These are phyloP conservation scores for Coleophora flavipennella DNA, from an alignment of 2,888 invertebrate species.

Conservation along the genomic window DNA sequence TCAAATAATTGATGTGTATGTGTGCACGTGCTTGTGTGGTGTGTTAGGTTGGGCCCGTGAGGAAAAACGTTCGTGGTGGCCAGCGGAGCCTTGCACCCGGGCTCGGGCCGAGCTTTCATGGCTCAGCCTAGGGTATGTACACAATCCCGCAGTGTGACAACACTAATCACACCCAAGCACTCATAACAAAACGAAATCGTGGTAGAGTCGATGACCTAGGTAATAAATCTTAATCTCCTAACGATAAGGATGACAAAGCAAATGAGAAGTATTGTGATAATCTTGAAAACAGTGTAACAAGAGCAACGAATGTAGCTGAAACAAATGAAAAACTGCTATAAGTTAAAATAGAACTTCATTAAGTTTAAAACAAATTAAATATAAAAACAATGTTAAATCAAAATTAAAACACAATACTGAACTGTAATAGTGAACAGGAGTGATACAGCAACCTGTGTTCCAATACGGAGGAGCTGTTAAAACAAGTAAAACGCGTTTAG, in stretches of 20 bases:
- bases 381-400: slow-evolving; percentile 25
- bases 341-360: too few species aligned
- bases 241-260: slow-evolving; percentile 26
- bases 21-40: slow-evolving; percentile 68
- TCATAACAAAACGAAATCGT: slow-evolving; percentile 17
- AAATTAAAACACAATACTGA: slow-evolving; percentile 26
- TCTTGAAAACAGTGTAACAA: slow-evolving; percentile 1
- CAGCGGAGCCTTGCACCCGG: slow-evolving; percentile 71
- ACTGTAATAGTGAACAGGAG: slow-evolving; percentile 19
- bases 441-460: slow-evolving; percentile 36
- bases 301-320: too few species aligned
- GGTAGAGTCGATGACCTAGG: slow-evolving; percentile 27
- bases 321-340: too few species aligned
- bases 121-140: slow-evolving; percentile 91
- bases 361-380: neutral
- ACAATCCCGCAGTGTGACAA: slow-evolving; percentile 10
- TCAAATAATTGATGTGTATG: slow-evolving; percentile 60
- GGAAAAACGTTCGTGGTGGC: slow-evolving; percentile 69
- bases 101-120: slow-evolving; percentile 86
- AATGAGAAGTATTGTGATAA: slow-evolving; percentile 3
- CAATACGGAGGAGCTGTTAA: slow-evolving; percentile 45
- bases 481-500: slow-evolving; percentile 46
- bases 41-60: slow-evolving; percentile 67
- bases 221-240: slow-evolving; percentile 22
- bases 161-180: slow-evolving; percentile 9